Percentiles rank a stretch among this genome's conserved stretches.
phyloP scores from a whole-genome alignment of 2,113 vertebrate genomes.

The Hystrix brachyura region DNA sequence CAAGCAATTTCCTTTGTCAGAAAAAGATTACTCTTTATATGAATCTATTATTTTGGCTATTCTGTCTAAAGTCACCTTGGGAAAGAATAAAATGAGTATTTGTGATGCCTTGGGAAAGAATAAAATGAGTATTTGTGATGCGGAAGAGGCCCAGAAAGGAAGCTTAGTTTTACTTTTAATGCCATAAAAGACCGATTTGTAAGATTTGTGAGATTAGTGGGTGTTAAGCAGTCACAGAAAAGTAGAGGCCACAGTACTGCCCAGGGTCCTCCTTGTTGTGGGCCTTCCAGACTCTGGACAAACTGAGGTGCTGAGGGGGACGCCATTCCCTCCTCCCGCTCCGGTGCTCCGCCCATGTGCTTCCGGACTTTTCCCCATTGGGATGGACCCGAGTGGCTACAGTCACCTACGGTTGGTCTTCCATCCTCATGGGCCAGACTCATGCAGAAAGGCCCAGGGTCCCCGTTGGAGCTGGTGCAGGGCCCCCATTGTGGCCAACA shows the following conservation, averaged over 20 bases:
- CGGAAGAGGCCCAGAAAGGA: neutral
- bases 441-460: neutral
- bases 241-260: accelerated
- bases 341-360: neutral
- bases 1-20: neutral
- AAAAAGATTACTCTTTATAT: neutral
- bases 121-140: neutral
- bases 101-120: slow-evolving; percentile 38
- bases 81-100: neutral
- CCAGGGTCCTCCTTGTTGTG: accelerated
- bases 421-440: accelerated
- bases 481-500: accelerated
- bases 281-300: accelerated
- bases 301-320: neutral
- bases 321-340: neutral
- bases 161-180: neutral
- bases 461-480: accelerated
- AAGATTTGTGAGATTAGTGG: accelerated
- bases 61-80: slow-evolving; percentile 42
- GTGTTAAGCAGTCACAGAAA: neutral
- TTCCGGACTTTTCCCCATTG: neutral
- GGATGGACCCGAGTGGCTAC: neutral
- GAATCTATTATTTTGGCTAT: neutral
- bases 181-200: neutral
- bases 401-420: accelerated